Conservation (phyloP, 1,140 invertebrate species). For the Philotrypesis tridentata region DNA sequence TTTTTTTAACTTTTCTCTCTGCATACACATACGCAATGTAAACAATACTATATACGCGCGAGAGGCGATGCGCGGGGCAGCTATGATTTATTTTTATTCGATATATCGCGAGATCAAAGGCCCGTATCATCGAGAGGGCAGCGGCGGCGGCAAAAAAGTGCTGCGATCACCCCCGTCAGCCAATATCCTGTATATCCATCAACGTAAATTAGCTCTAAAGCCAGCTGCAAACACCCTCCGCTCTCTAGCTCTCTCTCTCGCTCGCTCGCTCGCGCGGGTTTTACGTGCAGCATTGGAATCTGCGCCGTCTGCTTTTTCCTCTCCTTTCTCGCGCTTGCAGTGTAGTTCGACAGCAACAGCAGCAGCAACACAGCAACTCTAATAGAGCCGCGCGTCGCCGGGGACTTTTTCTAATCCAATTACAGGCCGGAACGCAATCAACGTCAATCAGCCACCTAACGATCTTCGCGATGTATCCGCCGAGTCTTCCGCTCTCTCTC, state of each 20-base stretch:
- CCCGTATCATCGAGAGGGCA: neutral
- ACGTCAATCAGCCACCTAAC: conserved; percentile 49
- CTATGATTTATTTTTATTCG: too few species aligned
- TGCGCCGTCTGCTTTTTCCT: conserved; percentile 33
- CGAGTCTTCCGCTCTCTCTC: conserved; percentile 25
- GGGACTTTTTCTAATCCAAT: conserved; percentile 51
- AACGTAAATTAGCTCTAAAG: neutral
- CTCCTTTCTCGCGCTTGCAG: conserved; percentile 40
- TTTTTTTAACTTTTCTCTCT: neutral
- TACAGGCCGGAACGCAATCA: conserved; percentile 50
- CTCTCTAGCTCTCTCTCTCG: neutral
- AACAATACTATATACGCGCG: too few species aligned
- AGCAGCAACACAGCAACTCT: conserved; percentile 9
- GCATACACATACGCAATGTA: neutral
- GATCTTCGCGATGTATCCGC: conserved; percentile 33
- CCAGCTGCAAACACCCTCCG: neutral
- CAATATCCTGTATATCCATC: neutral
- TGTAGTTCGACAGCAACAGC: conserved; percentile 14
- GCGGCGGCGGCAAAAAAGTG: neutral
- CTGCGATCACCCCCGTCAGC: neutral
- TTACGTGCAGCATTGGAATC: conserved; percentile 2
- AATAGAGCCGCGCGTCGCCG: conserved; percentile 14
- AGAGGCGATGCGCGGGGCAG: too few species aligned
- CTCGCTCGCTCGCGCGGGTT: neutral
- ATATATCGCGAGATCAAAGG: neutral